phyloP scores from a whole-genome alignment of 2,113 vertebrate species.

The Otocyon megalotis region DNA sequence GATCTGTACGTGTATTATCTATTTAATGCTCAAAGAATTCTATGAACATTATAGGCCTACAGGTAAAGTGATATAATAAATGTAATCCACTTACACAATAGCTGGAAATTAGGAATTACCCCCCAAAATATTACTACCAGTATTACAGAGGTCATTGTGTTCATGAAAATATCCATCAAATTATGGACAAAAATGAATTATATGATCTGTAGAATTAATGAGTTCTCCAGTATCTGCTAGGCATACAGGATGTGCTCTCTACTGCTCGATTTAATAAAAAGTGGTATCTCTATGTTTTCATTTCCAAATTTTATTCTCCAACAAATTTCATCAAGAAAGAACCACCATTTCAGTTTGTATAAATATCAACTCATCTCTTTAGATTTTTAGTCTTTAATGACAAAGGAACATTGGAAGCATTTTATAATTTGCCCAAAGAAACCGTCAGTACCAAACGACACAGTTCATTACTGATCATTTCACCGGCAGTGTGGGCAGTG shows the following conservation, averaged over 20 bases:
- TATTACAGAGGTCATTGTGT: background rate
- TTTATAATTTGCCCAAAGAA: slow-evolving; percentile 34
- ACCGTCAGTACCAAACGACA: background rate
- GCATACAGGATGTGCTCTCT: background rate
- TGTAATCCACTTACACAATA: background rate
- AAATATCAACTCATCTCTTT: slow-evolving; percentile 36
- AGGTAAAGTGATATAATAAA: background rate
- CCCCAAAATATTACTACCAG: background rate
- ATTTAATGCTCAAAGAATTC: background rate
- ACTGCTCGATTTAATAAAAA: slow-evolving; percentile 39
- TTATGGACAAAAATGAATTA: background rate
- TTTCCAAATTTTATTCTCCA: slow-evolving; percentile 20
- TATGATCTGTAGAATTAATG: background rate
- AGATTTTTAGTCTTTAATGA: slow-evolving; percentile 33
- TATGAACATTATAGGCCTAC: background rate
- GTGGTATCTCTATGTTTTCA: slow-evolving; percentile 47
- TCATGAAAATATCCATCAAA: background rate
- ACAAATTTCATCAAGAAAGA: slow-evolving; percentile 21
- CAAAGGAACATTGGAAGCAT: background rate
- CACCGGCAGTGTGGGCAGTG: background rate
- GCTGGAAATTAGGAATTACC: background rate
- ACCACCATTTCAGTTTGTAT: background rate
- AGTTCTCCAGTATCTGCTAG: background rate
- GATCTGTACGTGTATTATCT: background rate
- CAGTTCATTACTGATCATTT: slow-evolving; percentile 5